A percentile compares a stretch with the other conserved stretches of the same genome.
phyloP scores from a whole-genome alignment of 1,140 invertebrate species.

The Acromyrmex echinatior region DNA sequence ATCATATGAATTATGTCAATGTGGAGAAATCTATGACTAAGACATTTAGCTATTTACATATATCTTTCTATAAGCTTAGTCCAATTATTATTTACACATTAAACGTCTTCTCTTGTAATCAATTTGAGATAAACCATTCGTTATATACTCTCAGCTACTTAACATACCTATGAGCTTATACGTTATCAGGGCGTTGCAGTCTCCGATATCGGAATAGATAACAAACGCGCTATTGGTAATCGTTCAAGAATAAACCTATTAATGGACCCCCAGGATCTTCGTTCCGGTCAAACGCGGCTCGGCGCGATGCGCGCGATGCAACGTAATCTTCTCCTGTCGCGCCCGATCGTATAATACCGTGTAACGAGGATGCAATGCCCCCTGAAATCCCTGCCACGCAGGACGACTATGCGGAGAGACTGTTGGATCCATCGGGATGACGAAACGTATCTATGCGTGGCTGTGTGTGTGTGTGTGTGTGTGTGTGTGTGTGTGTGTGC shows the following conservation, averaged over 20 bases:
- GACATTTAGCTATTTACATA: background rate
- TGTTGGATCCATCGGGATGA: constrained; percentile 72
- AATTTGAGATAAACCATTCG: background rate
- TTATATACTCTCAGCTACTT: background rate
- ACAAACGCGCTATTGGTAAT: constrained; percentile 42
- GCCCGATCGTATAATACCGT: constrained; percentile 73
- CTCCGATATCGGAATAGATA: constrained; percentile 30
- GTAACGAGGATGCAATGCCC: constrained; percentile 78
- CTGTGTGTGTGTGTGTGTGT: background rate
- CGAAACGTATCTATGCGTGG: constrained; percentile 66
- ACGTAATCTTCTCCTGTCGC: constrained; percentile 73
- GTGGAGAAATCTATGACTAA: background rate
- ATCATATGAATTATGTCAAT: background rate
- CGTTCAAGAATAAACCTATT: constrained; percentile 65
- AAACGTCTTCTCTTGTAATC: background rate
- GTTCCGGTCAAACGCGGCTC: constrained; percentile 53
- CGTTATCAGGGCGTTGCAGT: constrained; percentile 54
- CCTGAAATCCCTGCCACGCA: constrained; percentile 73
- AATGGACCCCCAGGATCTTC: constrained; percentile 47
- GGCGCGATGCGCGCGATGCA: constrained; percentile 37
- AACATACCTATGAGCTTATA: constrained; percentile 22
- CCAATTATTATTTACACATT: background rate
- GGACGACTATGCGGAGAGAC: constrained; percentile 72
- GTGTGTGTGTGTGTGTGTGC: background rate
- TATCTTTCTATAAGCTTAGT: background rate